Conservation (phyloP, 2,888 invertebrate genomes). For the Euproctis similis region DNA sequence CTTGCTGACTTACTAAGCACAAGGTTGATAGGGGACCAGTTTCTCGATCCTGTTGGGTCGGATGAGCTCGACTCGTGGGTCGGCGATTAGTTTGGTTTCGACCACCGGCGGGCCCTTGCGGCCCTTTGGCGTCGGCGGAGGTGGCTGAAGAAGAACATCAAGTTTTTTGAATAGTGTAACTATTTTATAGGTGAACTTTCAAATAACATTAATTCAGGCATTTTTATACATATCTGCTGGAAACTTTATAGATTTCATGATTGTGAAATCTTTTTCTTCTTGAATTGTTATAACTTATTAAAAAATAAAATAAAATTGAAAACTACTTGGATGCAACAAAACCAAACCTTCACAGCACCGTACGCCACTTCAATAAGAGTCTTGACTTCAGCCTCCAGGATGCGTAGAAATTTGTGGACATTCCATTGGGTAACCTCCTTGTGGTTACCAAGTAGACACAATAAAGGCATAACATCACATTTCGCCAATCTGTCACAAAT, state of each 20-base stretch:
- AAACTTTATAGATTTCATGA: no score
- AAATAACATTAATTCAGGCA: no score
- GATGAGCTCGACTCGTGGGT: constrained; percentile 50
- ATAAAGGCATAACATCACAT: constrained; percentile 64
- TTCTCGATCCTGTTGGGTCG: constrained; percentile 57
- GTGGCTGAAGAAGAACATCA: constrained; percentile 48
- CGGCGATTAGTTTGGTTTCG: constrained; percentile 60
- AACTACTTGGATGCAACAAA: no score
- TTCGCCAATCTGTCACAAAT: constrained; percentile 44
- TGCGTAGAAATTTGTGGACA: constrained; percentile 64
- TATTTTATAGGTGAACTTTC: no score
- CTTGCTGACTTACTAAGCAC: constrained; percentile 67
- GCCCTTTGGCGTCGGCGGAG: constrained; percentile 54
- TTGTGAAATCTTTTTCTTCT: no score
- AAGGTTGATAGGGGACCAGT: constrained; percentile 62
- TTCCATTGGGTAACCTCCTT: constrained; percentile 75
- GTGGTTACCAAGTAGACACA: constrained; percentile 73
- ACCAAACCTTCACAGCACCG: constrained; percentile 55
- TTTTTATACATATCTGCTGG: no score
- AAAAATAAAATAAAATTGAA: no score
- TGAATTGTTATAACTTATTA: no score
- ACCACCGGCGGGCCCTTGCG: constrained; percentile 31
- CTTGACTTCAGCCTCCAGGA: constrained; percentile 70
- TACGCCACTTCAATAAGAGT: constrained; percentile 70
- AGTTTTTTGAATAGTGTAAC: no score